Conservation (phyloP, 2,888 invertebrate species). For the Lucinisca nassula region DNA sequence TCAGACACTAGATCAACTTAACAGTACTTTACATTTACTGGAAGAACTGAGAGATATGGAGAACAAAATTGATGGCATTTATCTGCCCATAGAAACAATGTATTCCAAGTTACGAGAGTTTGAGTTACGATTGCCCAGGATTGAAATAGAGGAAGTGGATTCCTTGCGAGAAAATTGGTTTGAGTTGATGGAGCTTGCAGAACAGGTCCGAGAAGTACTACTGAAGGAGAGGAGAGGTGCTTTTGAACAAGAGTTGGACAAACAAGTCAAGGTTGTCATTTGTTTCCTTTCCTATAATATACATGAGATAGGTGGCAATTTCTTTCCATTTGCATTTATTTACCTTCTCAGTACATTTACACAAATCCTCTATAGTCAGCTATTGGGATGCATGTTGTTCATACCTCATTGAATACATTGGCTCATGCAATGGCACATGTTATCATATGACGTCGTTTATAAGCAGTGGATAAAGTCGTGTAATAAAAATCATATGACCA, state of each 20-base stretch:
- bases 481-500: too few species aligned
- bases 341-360: too few species aligned
- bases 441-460: too few species aligned
- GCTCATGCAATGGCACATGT: too few species aligned
- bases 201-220: conserved; percentile 85
- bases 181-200: conserved; percentile 86
- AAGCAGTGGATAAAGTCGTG: too few species aligned
- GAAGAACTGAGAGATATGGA: conserved; percentile 88
- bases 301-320: too few species aligned
- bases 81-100: conserved; percentile 88
- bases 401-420: too few species aligned
- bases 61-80: conserved; percentile 87
- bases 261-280: conserved; percentile 88
- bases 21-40: conserved; percentile 86
- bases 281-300: too few species aligned
- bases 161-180: conserved; percentile 86
- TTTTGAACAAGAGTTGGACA: conserved; percentile 88
- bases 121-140: conserved; percentile 86
- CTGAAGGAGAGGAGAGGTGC: conserved; percentile 86
- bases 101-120: conserved; percentile 87
- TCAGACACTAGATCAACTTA: conserved; percentile 87
- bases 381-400: too few species aligned
- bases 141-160: conserved; percentile 87
- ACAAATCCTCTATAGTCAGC: too few species aligned
- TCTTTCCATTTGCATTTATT: too few species aligned